Evolutionary conservation across 2,797 vertebrate genomes (phyloP).

Genomic region (Cyprinella venusta): DNA sequence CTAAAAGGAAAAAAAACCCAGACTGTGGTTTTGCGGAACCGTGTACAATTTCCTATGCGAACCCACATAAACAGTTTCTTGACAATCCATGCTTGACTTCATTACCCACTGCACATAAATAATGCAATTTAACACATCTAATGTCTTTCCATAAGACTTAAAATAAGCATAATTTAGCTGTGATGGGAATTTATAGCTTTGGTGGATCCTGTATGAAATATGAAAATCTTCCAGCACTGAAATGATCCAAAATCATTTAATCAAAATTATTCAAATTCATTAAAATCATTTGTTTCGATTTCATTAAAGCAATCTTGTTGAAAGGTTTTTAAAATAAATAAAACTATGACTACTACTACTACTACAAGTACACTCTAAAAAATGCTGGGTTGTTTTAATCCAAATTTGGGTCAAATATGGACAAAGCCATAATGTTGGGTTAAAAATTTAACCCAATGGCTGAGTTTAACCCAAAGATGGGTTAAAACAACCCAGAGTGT

Average conservation of each 20-base stretch:
- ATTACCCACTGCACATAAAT: slow-evolving; percentile 36
- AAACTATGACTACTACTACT: not conserved
- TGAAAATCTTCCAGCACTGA: slow-evolving; percentile 1
- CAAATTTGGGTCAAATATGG: no score
- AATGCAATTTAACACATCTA: slow-evolving; percentile 16
- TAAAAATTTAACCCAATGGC: no score
- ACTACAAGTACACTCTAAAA: no score
- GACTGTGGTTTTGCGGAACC: slow-evolving; percentile 18
- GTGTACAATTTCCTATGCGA: slow-evolving; percentile 20
- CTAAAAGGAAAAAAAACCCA: not conserved
- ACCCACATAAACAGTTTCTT: slow-evolving; percentile 34
- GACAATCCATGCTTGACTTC: slow-evolving; percentile 36
- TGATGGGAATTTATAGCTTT: slow-evolving; percentile 7
- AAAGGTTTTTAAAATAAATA: not conserved
- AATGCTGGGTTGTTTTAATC: no score
- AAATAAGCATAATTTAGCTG: slow-evolving; percentile 27
- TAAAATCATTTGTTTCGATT: not conserved
- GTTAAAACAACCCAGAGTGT: no score
- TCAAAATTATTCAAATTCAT: not conserved
- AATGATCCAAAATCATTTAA: not conserved
- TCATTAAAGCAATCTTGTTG: not conserved
- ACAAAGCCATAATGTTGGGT: no score
- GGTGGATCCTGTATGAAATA: not conserved
- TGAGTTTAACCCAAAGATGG: no score
- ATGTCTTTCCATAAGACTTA: slow-evolving; percentile 27